Percentiles rank a stretch among this genome's conserved stretches.
Evolutionary conservation across 2,797 vertebrate genomes (phyloP).

Genomic region (Loris lydekkerianus): DNA sequence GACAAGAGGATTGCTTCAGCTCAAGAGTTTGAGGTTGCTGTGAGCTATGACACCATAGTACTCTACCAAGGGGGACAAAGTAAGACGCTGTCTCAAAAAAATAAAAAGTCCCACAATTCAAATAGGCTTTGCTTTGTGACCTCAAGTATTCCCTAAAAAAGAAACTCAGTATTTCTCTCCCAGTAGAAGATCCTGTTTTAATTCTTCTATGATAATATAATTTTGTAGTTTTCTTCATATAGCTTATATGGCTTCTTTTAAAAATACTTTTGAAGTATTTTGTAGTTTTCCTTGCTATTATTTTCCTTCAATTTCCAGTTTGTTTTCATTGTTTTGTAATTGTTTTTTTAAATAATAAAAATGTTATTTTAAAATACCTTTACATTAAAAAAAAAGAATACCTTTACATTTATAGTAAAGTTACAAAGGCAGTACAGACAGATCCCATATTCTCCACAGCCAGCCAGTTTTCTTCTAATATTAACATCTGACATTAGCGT

Average conservation of each 20-base stretch:
- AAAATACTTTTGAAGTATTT: conserved; percentile 39
- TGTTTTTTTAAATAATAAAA: not conserved
- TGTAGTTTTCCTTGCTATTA: not conserved
- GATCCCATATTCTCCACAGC: not conserved
- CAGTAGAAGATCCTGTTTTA: conserved; percentile 3
- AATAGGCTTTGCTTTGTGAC: not conserved
- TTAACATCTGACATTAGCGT: not conserved
- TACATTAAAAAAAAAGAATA: not conserved
- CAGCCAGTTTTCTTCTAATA: not conserved
- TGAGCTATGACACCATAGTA: too few relatives aligned
- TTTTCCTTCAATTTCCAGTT: not conserved
- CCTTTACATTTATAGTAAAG: not conserved
- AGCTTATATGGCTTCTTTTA: not conserved
- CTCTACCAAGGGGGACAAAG: too few relatives aligned
- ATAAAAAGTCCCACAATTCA: not conserved
- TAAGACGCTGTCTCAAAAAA: too few relatives aligned
- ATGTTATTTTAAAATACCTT: not conserved
- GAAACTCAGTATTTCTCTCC: not conserved
- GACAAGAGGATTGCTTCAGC: too few relatives aligned
- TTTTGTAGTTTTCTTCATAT: not conserved
- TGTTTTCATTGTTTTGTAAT: not conserved
- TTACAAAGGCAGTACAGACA: not conserved
- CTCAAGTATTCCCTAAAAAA: not conserved
- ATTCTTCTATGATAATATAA: not conserved
- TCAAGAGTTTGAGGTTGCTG: too few relatives aligned